phyloP scores from a whole-genome alignment of 2,888 invertebrate genomes.

The Philopedon plagiatum region DNA sequence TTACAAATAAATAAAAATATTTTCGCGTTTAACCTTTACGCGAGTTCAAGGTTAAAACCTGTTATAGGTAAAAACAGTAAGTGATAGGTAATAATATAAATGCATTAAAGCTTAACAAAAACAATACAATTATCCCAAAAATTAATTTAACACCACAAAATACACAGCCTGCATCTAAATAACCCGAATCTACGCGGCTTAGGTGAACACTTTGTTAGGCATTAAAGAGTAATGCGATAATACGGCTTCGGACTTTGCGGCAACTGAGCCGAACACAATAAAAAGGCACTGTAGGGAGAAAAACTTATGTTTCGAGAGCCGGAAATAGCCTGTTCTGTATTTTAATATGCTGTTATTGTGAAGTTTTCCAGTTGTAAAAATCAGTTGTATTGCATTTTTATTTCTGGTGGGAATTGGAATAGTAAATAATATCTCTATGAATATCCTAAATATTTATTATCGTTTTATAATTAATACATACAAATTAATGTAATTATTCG shows the following conservation, averaged over 20 bases:
- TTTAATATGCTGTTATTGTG: background rate
- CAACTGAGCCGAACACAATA: constrained; percentile 6
- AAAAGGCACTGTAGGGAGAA: constrained; percentile 2
- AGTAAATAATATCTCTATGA: background rate
- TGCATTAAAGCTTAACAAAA: background rate
- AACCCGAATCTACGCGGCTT: background rate
- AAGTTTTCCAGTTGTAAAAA: background rate
- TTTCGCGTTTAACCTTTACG: no score
- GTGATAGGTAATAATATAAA: no score
- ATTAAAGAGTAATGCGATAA: constrained; percentile 23
- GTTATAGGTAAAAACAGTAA: no score
- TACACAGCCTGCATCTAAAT: background rate
- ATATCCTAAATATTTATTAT: no score
- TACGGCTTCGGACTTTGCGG: constrained; percentile 5
- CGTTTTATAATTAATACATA: no score
- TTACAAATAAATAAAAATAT: no score
- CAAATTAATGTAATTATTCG: no score
- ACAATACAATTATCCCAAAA: constrained; percentile 10
- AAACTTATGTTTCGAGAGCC: background rate
- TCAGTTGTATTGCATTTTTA: background rate
- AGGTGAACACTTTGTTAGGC: constrained; percentile 15
- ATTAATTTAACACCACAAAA: background rate
- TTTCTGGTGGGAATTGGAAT: background rate
- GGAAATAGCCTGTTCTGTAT: background rate
- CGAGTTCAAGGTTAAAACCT: no score